Evolutionary conservation across 1,140 invertebrate genomes (phyloP).

Genomic region (Thrips palmi): DNA sequence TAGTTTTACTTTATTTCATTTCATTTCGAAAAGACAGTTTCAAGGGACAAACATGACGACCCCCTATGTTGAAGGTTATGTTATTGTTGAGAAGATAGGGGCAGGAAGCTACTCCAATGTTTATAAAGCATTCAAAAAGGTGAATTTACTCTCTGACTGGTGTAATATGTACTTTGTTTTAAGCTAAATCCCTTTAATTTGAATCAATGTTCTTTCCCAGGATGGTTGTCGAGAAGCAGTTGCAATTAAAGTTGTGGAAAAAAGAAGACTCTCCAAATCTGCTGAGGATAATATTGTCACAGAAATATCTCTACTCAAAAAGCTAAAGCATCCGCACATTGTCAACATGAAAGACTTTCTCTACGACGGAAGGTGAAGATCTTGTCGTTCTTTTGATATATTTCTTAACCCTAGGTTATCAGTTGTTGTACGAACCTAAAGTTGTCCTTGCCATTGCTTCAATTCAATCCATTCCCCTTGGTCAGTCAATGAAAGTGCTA

Average conservation of each 20-base stretch:
- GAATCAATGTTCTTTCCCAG: constrained; percentile 23
- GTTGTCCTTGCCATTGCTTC: too few relatives aligned
- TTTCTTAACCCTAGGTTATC: too few relatives aligned
- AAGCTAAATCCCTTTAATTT: neutral
- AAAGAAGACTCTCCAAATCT: constrained; percentile 46
- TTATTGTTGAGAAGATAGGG: constrained; percentile 57
- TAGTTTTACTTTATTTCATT: too few relatives aligned
- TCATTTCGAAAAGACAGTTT: too few relatives aligned
- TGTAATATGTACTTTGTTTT: constrained; percentile 13
- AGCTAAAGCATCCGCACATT: constrained; percentile 64
- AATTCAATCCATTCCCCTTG: too few relatives aligned
- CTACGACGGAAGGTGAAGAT: constrained; percentile 55
- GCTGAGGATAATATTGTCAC: constrained; percentile 66
- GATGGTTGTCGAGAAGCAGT: constrained; percentile 39
- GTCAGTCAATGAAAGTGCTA: too few relatives aligned
- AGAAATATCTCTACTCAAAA: constrained; percentile 71
- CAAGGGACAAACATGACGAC: too few relatives aligned
- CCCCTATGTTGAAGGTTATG: constrained; percentile 44
- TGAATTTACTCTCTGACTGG: constrained; percentile 21
- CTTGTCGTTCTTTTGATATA: too few relatives aligned
- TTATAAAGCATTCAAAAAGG: constrained; percentile 68
- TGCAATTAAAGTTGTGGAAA: constrained; percentile 71
- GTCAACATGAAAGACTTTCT: constrained; percentile 70
- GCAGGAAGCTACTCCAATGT: constrained; percentile 76
- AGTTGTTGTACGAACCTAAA: too few relatives aligned